These are phyloP conservation scores for Anisognathus igniventris DNA, from an alignment of 2,797 vertebrate species.

Conservation along the genomic window DNA sequence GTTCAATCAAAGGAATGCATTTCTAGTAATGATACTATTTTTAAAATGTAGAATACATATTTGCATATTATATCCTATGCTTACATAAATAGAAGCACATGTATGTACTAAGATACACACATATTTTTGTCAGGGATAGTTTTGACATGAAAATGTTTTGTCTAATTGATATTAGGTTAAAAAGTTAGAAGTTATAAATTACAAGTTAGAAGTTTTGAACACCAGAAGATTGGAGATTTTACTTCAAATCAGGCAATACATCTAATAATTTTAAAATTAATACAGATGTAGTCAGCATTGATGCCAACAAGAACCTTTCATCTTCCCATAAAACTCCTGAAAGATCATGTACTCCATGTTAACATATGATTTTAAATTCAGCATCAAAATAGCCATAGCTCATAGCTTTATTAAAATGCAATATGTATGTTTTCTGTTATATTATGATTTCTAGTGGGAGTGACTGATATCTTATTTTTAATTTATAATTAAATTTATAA, in stretches of 20 bases:
- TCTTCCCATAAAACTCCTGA: not conserved
- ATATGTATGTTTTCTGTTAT: not conserved
- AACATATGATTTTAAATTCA: not conserved
- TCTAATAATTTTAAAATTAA: not conserved
- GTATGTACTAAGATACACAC: not conserved
- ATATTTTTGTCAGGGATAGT: not conserved
- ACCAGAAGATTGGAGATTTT: not conserved
- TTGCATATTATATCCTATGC: not conserved
- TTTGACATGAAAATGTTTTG: not conserved
- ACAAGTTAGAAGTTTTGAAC: not conserved
- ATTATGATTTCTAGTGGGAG: not conserved
- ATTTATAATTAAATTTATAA: not conserved
- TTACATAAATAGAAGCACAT: not conserved
- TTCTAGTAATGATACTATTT: not conserved
- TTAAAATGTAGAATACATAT: not conserved
- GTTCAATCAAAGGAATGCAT: not conserved
- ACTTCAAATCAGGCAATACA: not conserved
- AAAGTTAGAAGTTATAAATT: not conserved
- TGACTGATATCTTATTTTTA: not conserved
- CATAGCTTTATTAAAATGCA: constrained; percentile 18
- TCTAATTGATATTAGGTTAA: not conserved
- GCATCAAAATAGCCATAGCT: not conserved
- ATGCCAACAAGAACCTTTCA: not conserved
- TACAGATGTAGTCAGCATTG: not conserved
- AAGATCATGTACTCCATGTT: not conserved